A percentile compares a stretch with the other conserved stretches of the same genome.
Evolutionary conservation across 2,888 invertebrate genomes (phyloP).

Genomic region (Trachelus troglodyta): DNA sequence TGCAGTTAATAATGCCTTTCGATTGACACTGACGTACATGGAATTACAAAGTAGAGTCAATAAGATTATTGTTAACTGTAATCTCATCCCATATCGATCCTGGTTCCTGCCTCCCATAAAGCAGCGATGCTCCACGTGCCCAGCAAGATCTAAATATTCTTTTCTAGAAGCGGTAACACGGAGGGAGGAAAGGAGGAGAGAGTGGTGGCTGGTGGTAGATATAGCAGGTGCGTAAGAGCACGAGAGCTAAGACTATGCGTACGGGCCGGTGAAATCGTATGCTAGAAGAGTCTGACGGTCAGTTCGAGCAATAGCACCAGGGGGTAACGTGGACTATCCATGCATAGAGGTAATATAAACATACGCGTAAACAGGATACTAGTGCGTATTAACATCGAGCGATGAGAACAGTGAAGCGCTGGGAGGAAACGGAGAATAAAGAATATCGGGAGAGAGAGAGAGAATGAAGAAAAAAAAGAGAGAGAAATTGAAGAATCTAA

Average conservation of each 20-base stretch:
- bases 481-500: background rate
- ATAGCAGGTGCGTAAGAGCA: constrained; percentile 57
- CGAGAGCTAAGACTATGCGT: constrained; percentile 60
- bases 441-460: background rate
- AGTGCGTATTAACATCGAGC: background rate
- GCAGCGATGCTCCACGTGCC: background rate
- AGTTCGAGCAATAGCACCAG: constrained; percentile 34
- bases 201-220: constrained; percentile 57
- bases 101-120: background rate
- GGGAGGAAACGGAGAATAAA: background rate
- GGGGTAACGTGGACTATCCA: constrained; percentile 35
- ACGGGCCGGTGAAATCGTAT: constrained; percentile 57
- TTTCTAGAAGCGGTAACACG: constrained; percentile 54
- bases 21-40: background rate
- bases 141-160: constrained; percentile 15
- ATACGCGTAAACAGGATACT: background rate
- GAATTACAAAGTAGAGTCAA: background rate
- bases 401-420: background rate
- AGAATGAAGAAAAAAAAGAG: background rate
- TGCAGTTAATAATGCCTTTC: background rate
- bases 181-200: constrained; percentile 45
- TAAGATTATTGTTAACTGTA: background rate
- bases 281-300: constrained; percentile 39
- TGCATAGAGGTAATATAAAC: background rate
- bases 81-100: background rate